Percentiles rank a stretch among this genome's conserved stretches.
Conservation (phyloP, 2,797 vertebrate species). For the Orientallactaga sibirica region DNA sequence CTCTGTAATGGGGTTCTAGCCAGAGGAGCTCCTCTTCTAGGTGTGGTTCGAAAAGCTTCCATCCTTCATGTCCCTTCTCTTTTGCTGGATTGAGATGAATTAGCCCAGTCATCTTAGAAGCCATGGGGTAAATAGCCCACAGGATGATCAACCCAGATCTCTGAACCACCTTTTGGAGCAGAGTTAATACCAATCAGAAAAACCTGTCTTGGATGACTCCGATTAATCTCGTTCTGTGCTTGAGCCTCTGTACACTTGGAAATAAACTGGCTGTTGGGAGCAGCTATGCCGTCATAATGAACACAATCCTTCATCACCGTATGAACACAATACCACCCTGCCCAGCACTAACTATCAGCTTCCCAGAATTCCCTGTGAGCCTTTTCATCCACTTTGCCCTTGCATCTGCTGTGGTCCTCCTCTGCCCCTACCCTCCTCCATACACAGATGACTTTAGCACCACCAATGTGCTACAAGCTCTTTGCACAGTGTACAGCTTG, state of each 20-base stretch:
- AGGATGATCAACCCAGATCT: neutral
- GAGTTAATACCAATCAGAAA: slow-evolving; percentile 12
- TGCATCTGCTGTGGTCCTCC: neutral
- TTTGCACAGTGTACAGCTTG: neutral
- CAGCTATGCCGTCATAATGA: neutral
- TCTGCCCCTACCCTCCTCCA: neutral
- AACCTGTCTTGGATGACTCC: neutral
- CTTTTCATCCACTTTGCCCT: neutral
- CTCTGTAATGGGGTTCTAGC: neutral
- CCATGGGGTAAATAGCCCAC: neutral
- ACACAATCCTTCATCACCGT: neutral
- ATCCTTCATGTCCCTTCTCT: neutral
- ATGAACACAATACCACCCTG: neutral
- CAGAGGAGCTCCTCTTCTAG: neutral
- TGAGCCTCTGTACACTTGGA: neutral
- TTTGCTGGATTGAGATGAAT: neutral
- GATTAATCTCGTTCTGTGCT: neutral
- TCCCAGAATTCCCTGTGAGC: neutral
- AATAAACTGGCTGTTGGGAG: neutral
- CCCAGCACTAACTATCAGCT: neutral
- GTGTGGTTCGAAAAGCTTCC: neutral
- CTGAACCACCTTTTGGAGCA: slow-evolving; percentile 10
- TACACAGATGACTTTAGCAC: neutral
- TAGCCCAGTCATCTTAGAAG: neutral
- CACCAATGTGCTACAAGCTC: neutral